Base-by-base conservation (phyloP, 2,113 vertebrate species). In the Caloenas nicobarica region DNA sequence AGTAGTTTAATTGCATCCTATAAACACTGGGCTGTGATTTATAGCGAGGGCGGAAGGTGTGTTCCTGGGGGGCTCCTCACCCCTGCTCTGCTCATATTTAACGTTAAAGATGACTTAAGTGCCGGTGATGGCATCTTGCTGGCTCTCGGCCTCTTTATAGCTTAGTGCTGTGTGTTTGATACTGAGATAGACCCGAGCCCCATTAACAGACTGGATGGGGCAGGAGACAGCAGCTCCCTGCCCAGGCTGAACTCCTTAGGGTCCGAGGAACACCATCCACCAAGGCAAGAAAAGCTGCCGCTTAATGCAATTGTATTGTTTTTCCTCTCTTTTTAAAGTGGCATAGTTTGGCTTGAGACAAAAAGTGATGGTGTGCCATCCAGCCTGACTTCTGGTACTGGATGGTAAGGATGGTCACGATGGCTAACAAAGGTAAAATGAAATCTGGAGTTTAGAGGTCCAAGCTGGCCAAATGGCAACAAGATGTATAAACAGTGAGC, bases 341-440 rank as follows among this genome's bases (percentile, higher is more conserved):
- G 19, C 17, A 3, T 29, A 7, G 34, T 66, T 76, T 88, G 68
- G 18, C 62, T 64, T 40, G 34, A 57, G 89, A 3, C 26, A 28
- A 42, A 13, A 50, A 68, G 34, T 8, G 17, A 5, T 8, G 21
- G 17, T 31, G 2, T 19, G 31, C 11, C 46, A n/a, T 58, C 54
- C 40, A 53, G 10, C 44, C 46, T 81, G 36, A 28, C 80, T 88
- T 24, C 58, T 72, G 34, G 38, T 15, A 0, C 33, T 25, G 65
- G 23, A 4, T 57, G 40, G 9, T 69, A 54, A 34, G 68, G 50
- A 15, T 44, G 2, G 0, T 65, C 54, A 12, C 0, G 0, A 19
- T 65, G 80, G n/a, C 58, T 79, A 71, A 24, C 28, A 86, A 62
- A 91, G 46, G 31, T 46, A 64, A n/a, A 24, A 4, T 10, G 22